Evolutionary conservation across 2,113 vertebrate species (phyloP), one percentile per base, ranked within the genome.

Genomic region (Corythornis vintsioides): DNA sequence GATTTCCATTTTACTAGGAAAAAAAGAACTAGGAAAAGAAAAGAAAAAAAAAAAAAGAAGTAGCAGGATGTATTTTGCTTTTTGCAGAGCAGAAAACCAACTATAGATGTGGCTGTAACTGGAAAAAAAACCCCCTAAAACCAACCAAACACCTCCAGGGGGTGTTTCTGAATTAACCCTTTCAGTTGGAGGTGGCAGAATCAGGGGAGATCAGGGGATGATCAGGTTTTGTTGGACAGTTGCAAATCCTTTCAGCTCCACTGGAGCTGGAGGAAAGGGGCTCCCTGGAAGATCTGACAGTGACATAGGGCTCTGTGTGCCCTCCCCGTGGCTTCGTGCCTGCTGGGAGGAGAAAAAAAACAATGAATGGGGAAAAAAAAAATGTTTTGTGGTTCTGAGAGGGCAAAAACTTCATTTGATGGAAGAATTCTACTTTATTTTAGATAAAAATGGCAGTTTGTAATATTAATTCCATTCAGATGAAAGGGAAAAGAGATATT

Each of bases 231-330:
- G 35, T 35, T 35, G 35, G 35, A 40, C 29, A 61, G 59, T 79
- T 85, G 56, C 43, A 55, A 87, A 89, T 87, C 63, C 10, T 86
- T 85, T 74, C 48, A 67, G 13, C 11, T 87, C 42, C 22, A 29
- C 78, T 84, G 42, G 63, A 19, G 21, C 38, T 63, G 64, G 59
- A 66, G 63, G 74, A 95, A 72, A 33, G 29, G 55, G 2, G 0
- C 13, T 84, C 66, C 31, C 14, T 93, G 84, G 81, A 87, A 89
- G 86, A 70, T 70, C 83, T 94, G 86, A 71, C 71, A 35, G 26
- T 7, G 60, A 73, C 63, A 35, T 6, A 47, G 56, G 64, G 59
- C 66, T 75, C 55, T 72, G 4, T 22, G 55, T 72, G 73, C 48
- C 53, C 55, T 47, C 29, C 33, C 53, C 57, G 50, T 73, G 67